Percentiles rank a stretch among this genome's conserved stretches.
Evolutionary conservation across 2,888 invertebrate genomes (phyloP).

Genomic region (Leucophenga montana): DNA sequence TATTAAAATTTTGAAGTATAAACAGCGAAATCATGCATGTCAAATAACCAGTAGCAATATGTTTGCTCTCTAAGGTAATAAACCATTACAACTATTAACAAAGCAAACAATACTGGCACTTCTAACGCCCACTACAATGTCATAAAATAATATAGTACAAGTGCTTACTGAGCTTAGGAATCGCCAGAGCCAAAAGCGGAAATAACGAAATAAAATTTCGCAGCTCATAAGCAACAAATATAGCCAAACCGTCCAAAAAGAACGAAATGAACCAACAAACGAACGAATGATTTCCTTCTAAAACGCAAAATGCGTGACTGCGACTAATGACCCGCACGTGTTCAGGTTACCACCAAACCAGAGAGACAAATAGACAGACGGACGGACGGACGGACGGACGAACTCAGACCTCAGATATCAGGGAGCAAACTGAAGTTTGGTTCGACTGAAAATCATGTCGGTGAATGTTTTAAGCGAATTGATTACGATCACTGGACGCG

Average conservation of each 20-base stretch:
- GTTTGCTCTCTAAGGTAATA: too few relatives aligned
- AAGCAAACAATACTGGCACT: not conserved
- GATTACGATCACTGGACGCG: conserved; percentile 70
- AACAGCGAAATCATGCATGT: too few relatives aligned
- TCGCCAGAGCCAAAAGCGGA: not conserved
- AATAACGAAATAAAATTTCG: conserved; percentile 50
- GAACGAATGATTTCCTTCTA: conserved; percentile 57
- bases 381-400: not conserved
- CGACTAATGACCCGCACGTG: conserved; percentile 69
- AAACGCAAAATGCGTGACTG: conserved; percentile 68
- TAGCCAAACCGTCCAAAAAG: conserved; percentile 60
- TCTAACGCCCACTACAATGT: not conserved
- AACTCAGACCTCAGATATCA: conserved; percentile 11
- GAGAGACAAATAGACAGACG: conserved; percentile 28
- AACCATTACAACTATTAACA: not conserved
- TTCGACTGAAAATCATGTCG: conserved; percentile 25
- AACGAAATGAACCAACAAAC: not conserved
- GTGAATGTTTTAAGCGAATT: conserved; percentile 59
- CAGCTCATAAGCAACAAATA: conserved; percentile 59
- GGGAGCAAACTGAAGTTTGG: conserved; percentile 31
- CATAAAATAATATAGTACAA: not conserved
- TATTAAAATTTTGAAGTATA: too few relatives aligned
- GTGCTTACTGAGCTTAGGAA: not conserved
- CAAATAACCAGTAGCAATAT: too few relatives aligned
- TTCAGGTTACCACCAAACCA: conserved; percentile 50